A percentile compares a stretch with the other conserved stretches of the same genome.
These are phyloP conservation scores for Anguilla rostrata DNA, from an alignment of 2,113 vertebrate genomes.

Conservation along the genomic window DNA sequence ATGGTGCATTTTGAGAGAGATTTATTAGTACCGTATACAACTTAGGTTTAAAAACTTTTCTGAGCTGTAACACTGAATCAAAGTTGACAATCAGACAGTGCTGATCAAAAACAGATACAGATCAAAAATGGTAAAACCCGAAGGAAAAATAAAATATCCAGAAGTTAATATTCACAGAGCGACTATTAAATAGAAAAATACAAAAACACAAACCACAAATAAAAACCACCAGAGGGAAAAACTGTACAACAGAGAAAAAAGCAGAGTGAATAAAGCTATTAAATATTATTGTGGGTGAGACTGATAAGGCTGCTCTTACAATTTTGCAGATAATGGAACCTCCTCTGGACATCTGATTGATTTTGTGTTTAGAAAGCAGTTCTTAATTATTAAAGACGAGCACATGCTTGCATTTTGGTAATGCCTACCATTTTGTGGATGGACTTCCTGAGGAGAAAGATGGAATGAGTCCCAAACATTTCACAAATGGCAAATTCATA, in stretches of 20 bases:
- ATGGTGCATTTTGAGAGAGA: neutral
- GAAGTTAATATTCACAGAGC: neutral
- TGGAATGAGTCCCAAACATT: neutral
- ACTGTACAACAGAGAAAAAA: neutral
- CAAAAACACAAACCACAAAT: neutral
- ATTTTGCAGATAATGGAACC: neutral
- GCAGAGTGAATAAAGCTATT: neutral
- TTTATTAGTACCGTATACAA: constrained; percentile 2
- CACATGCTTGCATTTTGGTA: neutral
- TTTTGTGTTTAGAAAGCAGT: neutral
- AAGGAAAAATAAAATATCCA: neutral
- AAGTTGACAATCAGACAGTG: neutral
- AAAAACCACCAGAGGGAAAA: neutral
- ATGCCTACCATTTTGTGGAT: neutral
- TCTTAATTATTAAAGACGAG: neutral
- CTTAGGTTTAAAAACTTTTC: neutral
- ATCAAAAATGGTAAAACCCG: neutral
- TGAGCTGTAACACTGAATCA: neutral
- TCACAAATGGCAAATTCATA: neutral
- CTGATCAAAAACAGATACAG: neutral
- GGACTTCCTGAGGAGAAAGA: neutral
- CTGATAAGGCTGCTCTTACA: neutral
- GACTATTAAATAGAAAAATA: neutral
- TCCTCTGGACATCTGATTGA: neutral
- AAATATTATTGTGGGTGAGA: neutral